Evolutionary conservation across 2,797 vertebrate genomes (phyloP), one percentile per base, ranked within the genome.

Genomic region (Chaenodraco wilsoni): DNA sequence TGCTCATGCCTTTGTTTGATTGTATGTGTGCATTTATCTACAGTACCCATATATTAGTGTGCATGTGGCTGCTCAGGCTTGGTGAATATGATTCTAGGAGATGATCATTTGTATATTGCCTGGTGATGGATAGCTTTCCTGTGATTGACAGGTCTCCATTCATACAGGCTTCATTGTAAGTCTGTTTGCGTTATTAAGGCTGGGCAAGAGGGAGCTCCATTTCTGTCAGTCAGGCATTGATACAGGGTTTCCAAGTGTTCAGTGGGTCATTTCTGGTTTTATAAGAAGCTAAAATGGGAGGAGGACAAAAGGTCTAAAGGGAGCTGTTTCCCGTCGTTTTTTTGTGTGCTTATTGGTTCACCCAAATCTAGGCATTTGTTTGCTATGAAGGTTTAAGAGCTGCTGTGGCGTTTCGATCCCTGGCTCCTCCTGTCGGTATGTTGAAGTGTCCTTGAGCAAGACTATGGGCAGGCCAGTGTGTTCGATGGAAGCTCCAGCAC

Each of bases 121-220:
- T 65, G 71, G 40, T 76, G 84, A 68, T 81, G 76, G 81, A 88
- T 82, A 65, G 72, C 44, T 83, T 88, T 82, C 73, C 80, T 57
- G 67, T 87, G 90, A 92, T 82, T 88, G 89, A 89, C 89, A 88
- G 86, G 60, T 81, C 82, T 76, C 63, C 78, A 79, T 90, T 91
- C 72, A 85, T 69, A 21, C 60, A 3, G 64, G 55, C 78, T 73
- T 85, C 77, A 84, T 84, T 88, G 82, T 83, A 17, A 83, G 82
- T 81, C 74, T 72, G 63, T 74, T 81, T 85, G 70, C 78, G 83
- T 79, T 83, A 76, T 86, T 72, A 61, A 70, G 81, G 67, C 84
- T 41, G 56, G 45, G 72, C 83, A 72, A 58, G 57, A 88, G 76
- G 81, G 73, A 80, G 84, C 81, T 82, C 65, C 62, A 63, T 79